Evolutionary conservation across 2,888 invertebrate genomes (phyloP).

Genomic region (Allacma fusca): DNA sequence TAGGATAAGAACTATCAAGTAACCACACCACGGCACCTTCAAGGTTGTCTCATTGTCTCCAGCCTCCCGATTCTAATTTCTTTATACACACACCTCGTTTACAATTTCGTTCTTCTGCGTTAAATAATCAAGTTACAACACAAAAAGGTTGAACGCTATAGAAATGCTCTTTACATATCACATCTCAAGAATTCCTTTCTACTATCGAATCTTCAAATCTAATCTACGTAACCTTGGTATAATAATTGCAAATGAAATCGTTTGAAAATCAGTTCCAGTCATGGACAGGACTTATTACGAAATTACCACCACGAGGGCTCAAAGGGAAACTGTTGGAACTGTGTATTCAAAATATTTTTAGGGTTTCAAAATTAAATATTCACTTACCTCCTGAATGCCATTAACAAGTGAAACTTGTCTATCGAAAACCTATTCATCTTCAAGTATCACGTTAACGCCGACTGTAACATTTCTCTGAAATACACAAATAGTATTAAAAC

Average conservation of each 20-base stretch:
- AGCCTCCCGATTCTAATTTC: neutral
- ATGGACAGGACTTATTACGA: neutral
- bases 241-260: slow-evolving; percentile 4
- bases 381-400: neutral
- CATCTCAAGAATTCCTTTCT: neutral
- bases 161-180: neutral
- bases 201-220: neutral
- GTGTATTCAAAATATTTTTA: slow-evolving; percentile 1
- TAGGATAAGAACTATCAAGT: neutral
- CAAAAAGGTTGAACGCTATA: neutral
- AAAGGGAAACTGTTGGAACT: neutral
- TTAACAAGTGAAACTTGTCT: neutral
- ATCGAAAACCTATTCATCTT: neutral
- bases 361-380: neutral
- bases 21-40: neutral
- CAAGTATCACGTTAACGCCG: too few relatives aligned
- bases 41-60: slow-evolving; percentile 10
- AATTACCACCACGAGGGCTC: neutral
- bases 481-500: too few relatives aligned
- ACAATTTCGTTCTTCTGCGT: neutral
- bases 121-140: slow-evolving; percentile 5
- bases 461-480: too few relatives aligned
- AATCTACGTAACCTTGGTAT: slow-evolving; percentile 16
- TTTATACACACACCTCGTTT: neutral
- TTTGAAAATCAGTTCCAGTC: neutral